A percentile compares a stretch with the other conserved stretches of the same genome.
Evolutionary conservation across 2,113 vertebrate species (phyloP).

Genomic region (Nothoprocta pentlandii): DNA sequence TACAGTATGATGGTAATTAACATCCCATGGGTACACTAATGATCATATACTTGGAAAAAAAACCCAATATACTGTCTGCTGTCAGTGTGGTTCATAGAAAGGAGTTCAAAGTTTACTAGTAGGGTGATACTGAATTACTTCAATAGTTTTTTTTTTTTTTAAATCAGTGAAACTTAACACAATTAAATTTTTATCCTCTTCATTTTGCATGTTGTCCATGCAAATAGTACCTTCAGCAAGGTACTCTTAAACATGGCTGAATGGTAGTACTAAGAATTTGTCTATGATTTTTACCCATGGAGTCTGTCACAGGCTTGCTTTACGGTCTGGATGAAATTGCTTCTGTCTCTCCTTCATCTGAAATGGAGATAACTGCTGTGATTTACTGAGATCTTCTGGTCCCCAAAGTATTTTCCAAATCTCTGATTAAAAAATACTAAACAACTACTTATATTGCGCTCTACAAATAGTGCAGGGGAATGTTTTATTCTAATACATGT

Average conservation of each 20-base stretch:
- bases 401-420: not conserved
- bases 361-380: not conserved
- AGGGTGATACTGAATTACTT: not conserved
- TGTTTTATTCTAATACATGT: not conserved
- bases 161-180: not conserved
- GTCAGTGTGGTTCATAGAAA: not conserved
- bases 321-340: not conserved
- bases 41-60: not conserved
- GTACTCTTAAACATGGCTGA: not conserved
- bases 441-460: not conserved
- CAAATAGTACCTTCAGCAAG: not conserved
- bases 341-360: not conserved
- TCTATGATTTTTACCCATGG: not conserved
- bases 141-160: not conserved
- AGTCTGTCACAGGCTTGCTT: not conserved
- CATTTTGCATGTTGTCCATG: not conserved
- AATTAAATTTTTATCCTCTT: not conserved
- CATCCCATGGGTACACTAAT: not conserved
- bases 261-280: not conserved
- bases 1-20: not conserved
- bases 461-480: not conserved
- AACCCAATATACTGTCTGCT: not conserved
- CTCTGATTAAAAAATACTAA: not conserved
- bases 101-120: not conserved
- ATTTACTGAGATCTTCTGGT: not conserved